Conservation (phyloP, 2,797 vertebrate species). For the Sus cebifrons region DNA sequence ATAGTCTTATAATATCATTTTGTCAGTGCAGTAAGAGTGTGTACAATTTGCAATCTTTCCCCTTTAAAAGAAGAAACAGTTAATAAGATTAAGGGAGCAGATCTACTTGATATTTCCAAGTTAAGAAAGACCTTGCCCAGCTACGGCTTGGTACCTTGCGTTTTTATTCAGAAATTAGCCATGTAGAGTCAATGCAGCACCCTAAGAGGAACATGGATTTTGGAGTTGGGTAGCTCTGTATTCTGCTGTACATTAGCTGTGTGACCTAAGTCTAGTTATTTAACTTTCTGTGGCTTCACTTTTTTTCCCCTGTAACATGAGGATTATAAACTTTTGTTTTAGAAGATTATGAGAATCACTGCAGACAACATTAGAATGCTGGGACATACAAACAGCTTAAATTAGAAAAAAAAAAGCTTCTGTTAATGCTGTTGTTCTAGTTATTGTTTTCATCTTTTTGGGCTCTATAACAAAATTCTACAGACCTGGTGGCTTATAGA, state of each 20-base stretch:
- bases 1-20: neutral
- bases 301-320: neutral
- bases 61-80: neutral
- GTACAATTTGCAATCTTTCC: neutral
- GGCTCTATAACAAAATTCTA: neutral
- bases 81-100: neutral
- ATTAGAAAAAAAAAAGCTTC: neutral
- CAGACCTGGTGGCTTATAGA: neutral
- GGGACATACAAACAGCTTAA: neutral
- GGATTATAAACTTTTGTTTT: neutral
- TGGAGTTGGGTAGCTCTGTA: neutral
- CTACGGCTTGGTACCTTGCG: neutral
- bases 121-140: neutral
- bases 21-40: neutral
- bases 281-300: neutral
- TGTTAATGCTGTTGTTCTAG: neutral
- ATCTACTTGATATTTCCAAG: neutral
- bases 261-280: neutral
- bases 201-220: neutral
- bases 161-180: neutral
- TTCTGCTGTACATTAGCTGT: neutral
- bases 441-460: neutral
- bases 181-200: neutral
- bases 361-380: neutral
- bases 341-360: neutral